Conservation (phyloP, 2,113 vertebrate genomes). For the Heliornis fulica region DNA sequence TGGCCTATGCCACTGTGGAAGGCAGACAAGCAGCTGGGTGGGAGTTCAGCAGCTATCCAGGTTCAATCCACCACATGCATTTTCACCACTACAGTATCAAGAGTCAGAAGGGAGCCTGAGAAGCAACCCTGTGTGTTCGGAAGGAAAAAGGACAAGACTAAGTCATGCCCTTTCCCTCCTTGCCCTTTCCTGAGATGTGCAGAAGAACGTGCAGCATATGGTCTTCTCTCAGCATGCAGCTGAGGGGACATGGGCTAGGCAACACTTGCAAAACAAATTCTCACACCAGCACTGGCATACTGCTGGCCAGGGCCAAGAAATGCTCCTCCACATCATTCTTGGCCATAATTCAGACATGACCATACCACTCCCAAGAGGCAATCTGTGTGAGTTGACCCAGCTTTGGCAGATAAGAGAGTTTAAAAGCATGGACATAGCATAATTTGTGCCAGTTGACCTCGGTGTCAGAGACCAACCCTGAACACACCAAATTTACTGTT, state of each 20-base stretch:
- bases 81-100: neutral
- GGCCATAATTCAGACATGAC: neutral
- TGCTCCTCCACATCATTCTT: neutral
- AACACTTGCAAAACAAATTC: neutral
- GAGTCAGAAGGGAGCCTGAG: neutral
- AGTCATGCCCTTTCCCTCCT: neutral
- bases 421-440: neutral
- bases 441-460: neutral
- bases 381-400: neutral
- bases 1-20: neutral
- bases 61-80: neutral
- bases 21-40: fast-evolving
- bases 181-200: neutral
- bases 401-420: neutral
- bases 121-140: neutral
- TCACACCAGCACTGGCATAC: neutral
- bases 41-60: neutral
- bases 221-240: neutral
- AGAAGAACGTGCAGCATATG: neutral
- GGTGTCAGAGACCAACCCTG: neutral
- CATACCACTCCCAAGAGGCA: neutral
- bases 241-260: neutral
- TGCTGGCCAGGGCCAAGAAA: neutral
- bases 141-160: neutral
- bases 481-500: neutral